Evolutionary conservation across 2,113 vertebrate genomes (phyloP).

Genomic region (Oncorhynchus tshawytscha): DNA sequence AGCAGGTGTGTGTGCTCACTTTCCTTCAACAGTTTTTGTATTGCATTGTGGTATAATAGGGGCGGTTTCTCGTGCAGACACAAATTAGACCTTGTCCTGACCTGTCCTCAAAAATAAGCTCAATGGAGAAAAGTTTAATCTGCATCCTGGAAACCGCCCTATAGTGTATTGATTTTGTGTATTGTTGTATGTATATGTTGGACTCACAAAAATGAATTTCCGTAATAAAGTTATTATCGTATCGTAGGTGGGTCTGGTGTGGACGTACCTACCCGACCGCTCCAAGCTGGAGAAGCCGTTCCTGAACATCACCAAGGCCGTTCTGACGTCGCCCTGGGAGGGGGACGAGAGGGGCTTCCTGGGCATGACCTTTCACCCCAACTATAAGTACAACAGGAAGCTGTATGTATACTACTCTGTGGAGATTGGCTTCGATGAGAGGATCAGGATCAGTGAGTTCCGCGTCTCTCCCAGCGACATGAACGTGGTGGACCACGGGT

Average conservation of each 20-base stretch:
- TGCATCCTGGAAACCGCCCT: no score
- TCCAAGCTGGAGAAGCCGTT: constrained; percentile 85
- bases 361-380: constrained; percentile 87
- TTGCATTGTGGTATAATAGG: no score
- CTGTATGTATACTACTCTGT: constrained; percentile 94
- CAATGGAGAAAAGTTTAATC: no score
- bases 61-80: no score
- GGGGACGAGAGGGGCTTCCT: constrained; percentile 95
- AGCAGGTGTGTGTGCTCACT: constrained; percentile 83
- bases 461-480: constrained; percentile 79
- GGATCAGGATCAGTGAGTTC: constrained; percentile 95
- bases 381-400: constrained; percentile 83
- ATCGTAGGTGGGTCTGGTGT: constrained; percentile 83
- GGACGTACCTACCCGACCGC: constrained; percentile 85
- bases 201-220: no score
- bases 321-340: constrained; percentile 94
- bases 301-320: constrained; percentile 84
- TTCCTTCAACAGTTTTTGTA: no score
- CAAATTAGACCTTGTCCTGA: no score
- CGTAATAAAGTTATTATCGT: no score
- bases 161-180: no score
- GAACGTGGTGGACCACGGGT: constrained; percentile 87
- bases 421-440: constrained; percentile 81
- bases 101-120: no score
- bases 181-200: no score